Evolutionary conservation across 2,113 vertebrate genomes (phyloP).

Genomic region (Rhagologus leucostigma): DNA sequence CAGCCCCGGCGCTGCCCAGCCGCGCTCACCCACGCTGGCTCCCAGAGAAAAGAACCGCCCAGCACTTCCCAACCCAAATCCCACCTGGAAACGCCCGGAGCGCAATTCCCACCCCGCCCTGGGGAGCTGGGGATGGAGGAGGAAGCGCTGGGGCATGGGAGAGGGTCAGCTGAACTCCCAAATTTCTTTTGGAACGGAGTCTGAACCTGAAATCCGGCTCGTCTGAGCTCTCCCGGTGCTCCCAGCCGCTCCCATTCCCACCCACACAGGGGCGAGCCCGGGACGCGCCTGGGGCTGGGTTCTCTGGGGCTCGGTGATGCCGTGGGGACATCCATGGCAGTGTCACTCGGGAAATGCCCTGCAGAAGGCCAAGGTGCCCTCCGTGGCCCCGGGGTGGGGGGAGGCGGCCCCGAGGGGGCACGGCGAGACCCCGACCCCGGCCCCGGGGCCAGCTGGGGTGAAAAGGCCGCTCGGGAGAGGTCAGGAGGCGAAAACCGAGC

Average conservation of each 20-base stretch:
- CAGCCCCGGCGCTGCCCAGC: neutral
- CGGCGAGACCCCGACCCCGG: neutral
- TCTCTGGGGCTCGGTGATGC: accelerated
- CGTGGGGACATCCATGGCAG: neutral
- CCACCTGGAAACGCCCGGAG: neutral
- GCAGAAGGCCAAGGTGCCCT: neutral
- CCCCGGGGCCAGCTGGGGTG: neutral
- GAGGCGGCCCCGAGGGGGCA: neutral
- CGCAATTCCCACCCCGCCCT: accelerated
- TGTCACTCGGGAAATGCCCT: neutral
- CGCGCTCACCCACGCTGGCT: accelerated
- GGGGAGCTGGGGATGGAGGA: neutral
- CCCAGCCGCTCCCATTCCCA: neutral
- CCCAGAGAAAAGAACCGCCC: accelerated
- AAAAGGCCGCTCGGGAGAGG: constrained; percentile 15
- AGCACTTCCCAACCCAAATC: neutral
- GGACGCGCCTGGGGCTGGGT: neutral
- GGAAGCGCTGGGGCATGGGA: neutral
- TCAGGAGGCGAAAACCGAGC: constrained; percentile 36
- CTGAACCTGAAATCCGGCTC: neutral
- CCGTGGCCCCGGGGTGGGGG: accelerated
- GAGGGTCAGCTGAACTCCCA: neutral
- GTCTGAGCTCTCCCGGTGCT: neutral
- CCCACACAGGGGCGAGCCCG: neutral
- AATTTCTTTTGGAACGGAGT: accelerated